phyloP scores from a whole-genome alignment of 2,797 vertebrate genomes.

The Lagocephalus sceleratus region DNA sequence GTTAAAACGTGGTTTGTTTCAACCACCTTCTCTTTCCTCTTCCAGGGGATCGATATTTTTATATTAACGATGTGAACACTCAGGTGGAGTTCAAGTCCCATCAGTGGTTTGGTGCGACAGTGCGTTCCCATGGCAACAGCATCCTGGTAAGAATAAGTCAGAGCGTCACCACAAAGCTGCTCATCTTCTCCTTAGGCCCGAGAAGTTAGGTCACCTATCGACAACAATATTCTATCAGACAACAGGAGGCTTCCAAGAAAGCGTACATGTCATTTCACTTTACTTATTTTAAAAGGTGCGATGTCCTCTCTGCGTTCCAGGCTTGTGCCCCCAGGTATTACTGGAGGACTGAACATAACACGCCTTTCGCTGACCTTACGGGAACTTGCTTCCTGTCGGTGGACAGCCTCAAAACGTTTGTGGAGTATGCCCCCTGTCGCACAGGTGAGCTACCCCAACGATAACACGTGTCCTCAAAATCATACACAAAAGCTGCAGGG shows the following conservation, averaged over 20 bases:
- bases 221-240: no score
- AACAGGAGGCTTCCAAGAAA: background rate
- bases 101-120: constrained; percentile 88
- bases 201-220: background rate
- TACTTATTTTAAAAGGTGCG: no score
- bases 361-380: constrained; percentile 74
- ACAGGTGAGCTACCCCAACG: constrained; percentile 70
- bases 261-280: background rate
- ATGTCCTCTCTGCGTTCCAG: constrained; percentile 28
- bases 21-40: constrained; percentile 3
- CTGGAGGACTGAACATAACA: constrained; percentile 81
- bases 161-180: background rate
- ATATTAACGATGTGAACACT: constrained; percentile 63
- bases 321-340: constrained; percentile 84
- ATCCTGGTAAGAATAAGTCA: constrained; percentile 76
- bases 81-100: constrained; percentile 85
- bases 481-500: background rate
- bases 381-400: constrained; percentile 87
- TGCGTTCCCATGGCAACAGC: constrained; percentile 79
- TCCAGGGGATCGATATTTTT: constrained; percentile 66
- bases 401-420: constrained; percentile 77
- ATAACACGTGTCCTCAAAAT: background rate
- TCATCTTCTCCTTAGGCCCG: background rate
- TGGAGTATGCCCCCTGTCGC: constrained; percentile 86
- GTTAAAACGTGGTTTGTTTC: background rate